Conservation (phyloP, 2,797 vertebrate genomes). For the Sparus aurata region DNA sequence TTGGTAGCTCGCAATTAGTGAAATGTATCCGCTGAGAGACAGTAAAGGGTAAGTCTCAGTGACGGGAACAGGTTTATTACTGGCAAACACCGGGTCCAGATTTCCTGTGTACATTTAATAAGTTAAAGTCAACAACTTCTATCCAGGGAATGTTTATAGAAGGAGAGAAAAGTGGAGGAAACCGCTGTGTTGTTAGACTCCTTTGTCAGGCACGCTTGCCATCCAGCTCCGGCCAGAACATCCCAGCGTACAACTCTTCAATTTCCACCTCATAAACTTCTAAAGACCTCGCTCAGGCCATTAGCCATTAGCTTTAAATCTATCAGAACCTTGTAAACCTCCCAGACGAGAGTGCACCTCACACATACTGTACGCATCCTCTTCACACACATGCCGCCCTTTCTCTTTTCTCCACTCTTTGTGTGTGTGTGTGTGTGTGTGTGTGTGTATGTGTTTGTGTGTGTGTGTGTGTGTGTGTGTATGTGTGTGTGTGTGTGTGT, state of each 20-base stretch:
- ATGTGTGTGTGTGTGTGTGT: conserved; percentile 19
- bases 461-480: too few species aligned
- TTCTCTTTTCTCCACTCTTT: neutral
- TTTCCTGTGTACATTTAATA: conserved; percentile 1
- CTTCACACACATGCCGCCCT: conserved; percentile 12
- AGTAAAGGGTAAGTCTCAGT: conserved; percentile 8
- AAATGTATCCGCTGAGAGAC: conserved; percentile 13
- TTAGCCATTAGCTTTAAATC: conserved; percentile 68
- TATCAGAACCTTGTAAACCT: conserved; percentile 47
- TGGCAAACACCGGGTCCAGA: neutral
- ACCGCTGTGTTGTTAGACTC: conserved; percentile 23
- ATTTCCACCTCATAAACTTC: conserved; percentile 65
- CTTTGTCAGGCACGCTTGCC: conserved; percentile 35
- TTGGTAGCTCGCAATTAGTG: conserved; percentile 1
- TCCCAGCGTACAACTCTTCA: conserved; percentile 38
- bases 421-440: conserved; percentile 22
- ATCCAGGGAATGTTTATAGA: neutral
- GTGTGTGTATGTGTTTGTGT: too few species aligned
- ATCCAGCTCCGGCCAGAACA: conserved; percentile 25
- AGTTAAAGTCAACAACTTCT: conserved; percentile 4
- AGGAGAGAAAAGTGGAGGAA: neutral
- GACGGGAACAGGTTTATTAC: conserved; percentile 7
- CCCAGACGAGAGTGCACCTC: conserved; percentile 37
- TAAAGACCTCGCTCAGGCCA: conserved; percentile 53
- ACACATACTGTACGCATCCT: conserved; percentile 19